Conservation (phyloP, 2,113 vertebrate species). For the Myiopsitta monachus region DNA sequence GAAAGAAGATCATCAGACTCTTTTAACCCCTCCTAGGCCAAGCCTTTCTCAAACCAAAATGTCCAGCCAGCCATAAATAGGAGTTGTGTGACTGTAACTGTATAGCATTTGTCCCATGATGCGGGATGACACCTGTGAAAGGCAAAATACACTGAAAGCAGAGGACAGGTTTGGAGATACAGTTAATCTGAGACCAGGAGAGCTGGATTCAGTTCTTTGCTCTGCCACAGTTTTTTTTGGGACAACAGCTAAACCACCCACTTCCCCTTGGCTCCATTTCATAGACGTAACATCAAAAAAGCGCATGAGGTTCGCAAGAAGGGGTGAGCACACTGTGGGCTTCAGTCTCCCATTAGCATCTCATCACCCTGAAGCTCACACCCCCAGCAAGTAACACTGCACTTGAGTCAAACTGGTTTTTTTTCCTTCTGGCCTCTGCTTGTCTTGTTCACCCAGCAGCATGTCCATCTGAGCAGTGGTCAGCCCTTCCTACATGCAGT, state of each 20-base stretch:
- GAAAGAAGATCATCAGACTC: background rate
- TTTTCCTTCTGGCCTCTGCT: background rate
- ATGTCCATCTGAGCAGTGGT: background rate
- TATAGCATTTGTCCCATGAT: background rate
- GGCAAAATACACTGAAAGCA: background rate
- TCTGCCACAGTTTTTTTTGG: background rate
- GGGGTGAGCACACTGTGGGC: background rate
- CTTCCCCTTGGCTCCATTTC: background rate
- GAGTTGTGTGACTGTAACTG: background rate
- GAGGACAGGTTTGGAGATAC: background rate
- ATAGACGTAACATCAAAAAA: background rate
- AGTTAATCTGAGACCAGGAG: background rate
- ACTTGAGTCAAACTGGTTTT: background rate
- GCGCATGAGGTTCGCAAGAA: background rate
- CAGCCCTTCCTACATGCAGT: background rate
- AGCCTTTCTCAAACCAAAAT: background rate
- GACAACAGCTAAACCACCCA: background rate
- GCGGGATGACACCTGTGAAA: fast-evolving
- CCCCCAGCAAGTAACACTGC: background rate
- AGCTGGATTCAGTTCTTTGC: background rate
- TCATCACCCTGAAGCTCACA: background rate
- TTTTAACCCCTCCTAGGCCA: background rate
- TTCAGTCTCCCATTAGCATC: background rate
- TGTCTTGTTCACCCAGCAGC: background rate
- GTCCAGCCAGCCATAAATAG: background rate